These are phyloP conservation scores for Limanda limanda DNA, from an alignment of 2,113 vertebrate genomes.

Conservation along the genomic window DNA sequence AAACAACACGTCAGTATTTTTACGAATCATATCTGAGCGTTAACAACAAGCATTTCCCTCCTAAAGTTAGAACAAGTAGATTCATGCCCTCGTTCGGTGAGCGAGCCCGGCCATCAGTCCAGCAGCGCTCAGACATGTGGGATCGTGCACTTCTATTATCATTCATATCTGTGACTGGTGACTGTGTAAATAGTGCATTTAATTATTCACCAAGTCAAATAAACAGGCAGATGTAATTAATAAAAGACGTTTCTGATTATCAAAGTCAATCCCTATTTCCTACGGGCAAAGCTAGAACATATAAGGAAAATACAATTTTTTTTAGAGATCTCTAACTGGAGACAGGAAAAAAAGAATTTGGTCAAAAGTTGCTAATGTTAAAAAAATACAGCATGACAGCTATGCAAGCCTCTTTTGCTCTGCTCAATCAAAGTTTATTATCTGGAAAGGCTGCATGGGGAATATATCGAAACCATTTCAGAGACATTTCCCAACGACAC, in stretches of 20 bases:
- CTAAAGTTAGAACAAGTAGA: constrained; percentile 40
- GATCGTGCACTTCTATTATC: too few species aligned
- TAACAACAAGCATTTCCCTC: constrained; percentile 41
- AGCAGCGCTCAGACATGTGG: too few species aligned
- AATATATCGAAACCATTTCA: constrained; percentile 49
- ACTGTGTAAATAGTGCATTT: too few species aligned
- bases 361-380: constrained; percentile 41
- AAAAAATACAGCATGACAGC: constrained; percentile 33
- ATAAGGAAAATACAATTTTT: background rate
- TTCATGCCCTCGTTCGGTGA: constrained; percentile 7
- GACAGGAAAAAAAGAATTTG: constrained; percentile 37
- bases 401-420: constrained; percentile 5
- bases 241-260: constrained; percentile 30
- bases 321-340: constrained; percentile 16
- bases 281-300: constrained; percentile 8
- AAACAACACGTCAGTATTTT: constrained; percentile 44
- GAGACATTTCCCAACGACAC: constrained; percentile 36
- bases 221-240: constrained; percentile 18
- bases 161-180: too few species aligned
- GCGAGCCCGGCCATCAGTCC: too few species aligned
- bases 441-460: constrained; percentile 41
- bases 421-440: constrained; percentile 37
- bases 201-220: background rate
- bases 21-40: constrained; percentile 58
- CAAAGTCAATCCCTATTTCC: constrained; percentile 13